phyloP scores from a whole-genome alignment of 2,888 invertebrate species.

The Heliothis peltigera region DNA sequence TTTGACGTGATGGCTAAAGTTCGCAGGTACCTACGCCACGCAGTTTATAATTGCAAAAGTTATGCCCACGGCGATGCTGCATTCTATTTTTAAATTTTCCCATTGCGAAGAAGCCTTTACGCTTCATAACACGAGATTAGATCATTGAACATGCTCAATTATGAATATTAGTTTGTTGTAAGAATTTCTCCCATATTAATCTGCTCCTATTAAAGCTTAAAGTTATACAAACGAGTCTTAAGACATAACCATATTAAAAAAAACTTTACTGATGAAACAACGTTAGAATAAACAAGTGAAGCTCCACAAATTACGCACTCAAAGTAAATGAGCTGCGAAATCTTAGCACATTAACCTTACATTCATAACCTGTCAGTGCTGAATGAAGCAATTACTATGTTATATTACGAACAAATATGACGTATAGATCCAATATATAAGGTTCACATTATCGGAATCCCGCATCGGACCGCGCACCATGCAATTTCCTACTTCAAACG shows the following conservation, averaged over 20 bases:
- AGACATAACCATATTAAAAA: background rate
- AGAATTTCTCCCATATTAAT: too few species aligned
- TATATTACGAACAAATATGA: slow-evolving; percentile 36
- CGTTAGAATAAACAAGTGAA: slow-evolving; percentile 29
- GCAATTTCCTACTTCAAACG: slow-evolving; percentile 68
- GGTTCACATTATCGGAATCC: slow-evolving; percentile 46
- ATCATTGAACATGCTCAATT: slow-evolving; percentile 3
- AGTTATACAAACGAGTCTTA: background rate
- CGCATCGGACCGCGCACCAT: slow-evolving; percentile 54
- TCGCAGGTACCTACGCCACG: slow-evolving; percentile 33
- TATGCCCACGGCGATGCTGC: slow-evolving; percentile 36
- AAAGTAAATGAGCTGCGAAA: slow-evolving; percentile 42
- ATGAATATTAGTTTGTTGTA: background rate
- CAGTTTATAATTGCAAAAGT: slow-evolving; percentile 64
- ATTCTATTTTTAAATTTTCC: slow-evolving; percentile 42
- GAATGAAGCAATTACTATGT: slow-evolving; percentile 56
- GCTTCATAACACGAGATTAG: slow-evolving; percentile 19
- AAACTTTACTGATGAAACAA: slow-evolving; percentile 24
- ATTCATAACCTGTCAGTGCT: slow-evolving; percentile 38
- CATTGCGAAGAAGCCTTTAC: slow-evolving; percentile 33
- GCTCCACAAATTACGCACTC: slow-evolving; percentile 28
- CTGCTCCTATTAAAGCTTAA: too few species aligned
- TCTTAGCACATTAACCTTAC: slow-evolving; percentile 34
- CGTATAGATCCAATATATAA: slow-evolving; percentile 32
- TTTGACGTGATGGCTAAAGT: slow-evolving; percentile 51